Evolutionary conservation across 37 sponge, comb jelly and placozoan species (phyloP).

Genomic region (Chondrosia reniformis): DNA sequence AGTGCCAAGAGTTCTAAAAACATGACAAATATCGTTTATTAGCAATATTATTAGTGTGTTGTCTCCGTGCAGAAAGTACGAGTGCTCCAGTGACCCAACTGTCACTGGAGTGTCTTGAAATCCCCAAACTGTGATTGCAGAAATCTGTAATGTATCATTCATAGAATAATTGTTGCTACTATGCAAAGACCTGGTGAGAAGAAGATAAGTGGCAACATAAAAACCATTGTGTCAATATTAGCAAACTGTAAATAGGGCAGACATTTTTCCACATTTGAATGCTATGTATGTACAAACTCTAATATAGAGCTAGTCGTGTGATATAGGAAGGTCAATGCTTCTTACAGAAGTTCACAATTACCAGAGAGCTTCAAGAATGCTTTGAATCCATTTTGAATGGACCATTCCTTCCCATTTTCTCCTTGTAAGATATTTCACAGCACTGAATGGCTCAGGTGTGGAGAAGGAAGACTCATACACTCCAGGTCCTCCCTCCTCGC

Average conservation of each 20-base stretch:
- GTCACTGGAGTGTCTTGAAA: constrained; percentile 69
- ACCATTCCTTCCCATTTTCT: constrained; percentile 62
- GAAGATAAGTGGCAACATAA: too few relatives aligned
- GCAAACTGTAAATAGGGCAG: too few relatives aligned
- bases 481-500: constrained; percentile 20
- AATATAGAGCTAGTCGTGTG: too few relatives aligned
- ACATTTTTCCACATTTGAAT: too few relatives aligned
- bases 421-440: constrained; percentile 18
- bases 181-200: too few relatives aligned
- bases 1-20: constrained; percentile 8
- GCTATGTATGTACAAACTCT: too few relatives aligned
- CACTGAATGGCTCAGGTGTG: constrained; percentile 29
- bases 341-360: neutral
- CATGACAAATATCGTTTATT: neutral
- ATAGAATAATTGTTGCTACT: neutral
- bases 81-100: constrained; percentile 55
- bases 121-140: constrained; percentile 66
- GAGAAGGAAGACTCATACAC: constrained; percentile 46
- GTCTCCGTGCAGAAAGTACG: constrained; percentile 56
- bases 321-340: too few relatives aligned
- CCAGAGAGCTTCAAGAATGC: constrained; percentile 23
- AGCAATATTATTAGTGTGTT: constrained; percentile 19
- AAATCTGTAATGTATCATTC: too few relatives aligned
- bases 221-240: too few relatives aligned
- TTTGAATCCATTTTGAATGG: constrained; percentile 18